phyloP scores from a whole-genome alignment of 2,113 vertebrate species.

The Syngnathus typhle region DNA sequence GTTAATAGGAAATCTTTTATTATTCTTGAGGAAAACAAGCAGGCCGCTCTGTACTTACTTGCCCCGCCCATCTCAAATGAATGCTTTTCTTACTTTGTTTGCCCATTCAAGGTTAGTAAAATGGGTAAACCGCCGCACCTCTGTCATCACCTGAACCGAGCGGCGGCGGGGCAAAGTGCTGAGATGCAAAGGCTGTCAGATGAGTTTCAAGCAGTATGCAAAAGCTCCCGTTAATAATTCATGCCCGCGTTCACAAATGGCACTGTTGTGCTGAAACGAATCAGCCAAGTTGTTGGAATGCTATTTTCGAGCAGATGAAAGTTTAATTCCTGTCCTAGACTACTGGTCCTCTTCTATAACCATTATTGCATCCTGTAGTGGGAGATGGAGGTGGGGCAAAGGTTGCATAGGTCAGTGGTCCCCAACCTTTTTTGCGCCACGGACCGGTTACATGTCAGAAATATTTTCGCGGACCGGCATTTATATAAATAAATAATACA shows the following conservation, averaged over 20 bases:
- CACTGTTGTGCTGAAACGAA: slow-evolving; percentile 61
- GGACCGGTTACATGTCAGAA: too few relatives aligned
- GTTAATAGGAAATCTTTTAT: not conserved
- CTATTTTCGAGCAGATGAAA: slow-evolving; percentile 69
- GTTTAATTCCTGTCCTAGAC: slow-evolving; percentile 72
- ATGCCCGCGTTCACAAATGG: slow-evolving; percentile 70
- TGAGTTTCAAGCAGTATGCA: slow-evolving; percentile 54
- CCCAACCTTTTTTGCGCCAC: too few relatives aligned
- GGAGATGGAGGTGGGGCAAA: slow-evolving; percentile 45
- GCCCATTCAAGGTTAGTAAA: slow-evolving; percentile 20
- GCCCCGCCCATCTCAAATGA: slow-evolving; percentile 14
- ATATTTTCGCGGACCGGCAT: too few relatives aligned
- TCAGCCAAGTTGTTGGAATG: slow-evolving; percentile 62
- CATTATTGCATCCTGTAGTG: slow-evolving; percentile 62
- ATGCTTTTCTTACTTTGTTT: slow-evolving; percentile 32
- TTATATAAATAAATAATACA: too few relatives aligned
- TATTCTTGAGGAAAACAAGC: not conserved
- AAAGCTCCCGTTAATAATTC: slow-evolving; percentile 67
- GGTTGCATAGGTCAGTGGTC: slow-evolving; percentile 49
- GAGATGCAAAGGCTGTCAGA: slow-evolving; percentile 54
- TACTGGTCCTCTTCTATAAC: slow-evolving; percentile 54
- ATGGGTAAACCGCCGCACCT: slow-evolving; percentile 32
- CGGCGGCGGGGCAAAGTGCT: slow-evolving; percentile 36
- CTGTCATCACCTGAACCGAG: slow-evolving; percentile 32
- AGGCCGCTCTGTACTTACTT: too few relatives aligned